Base-by-base conservation (phyloP, 2,113 vertebrate genomes). In the Ceratotherium simum region DNA sequence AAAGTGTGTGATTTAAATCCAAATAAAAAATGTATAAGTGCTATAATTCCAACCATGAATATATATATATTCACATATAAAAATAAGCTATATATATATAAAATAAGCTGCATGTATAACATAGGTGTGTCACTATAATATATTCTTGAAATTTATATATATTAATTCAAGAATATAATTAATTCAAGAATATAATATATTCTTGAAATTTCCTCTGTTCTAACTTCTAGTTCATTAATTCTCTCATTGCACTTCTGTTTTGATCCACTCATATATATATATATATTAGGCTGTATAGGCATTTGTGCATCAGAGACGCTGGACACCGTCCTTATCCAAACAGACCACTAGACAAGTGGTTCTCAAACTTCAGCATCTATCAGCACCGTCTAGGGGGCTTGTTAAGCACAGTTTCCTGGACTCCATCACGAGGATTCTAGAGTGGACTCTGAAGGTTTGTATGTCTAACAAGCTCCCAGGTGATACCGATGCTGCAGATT, bases 1-100 rank as follows among this genome's bases (percentile, higher is more conserved):
- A 95, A 75, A 83, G 29, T 72, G 18, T 83, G 29, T 73, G 64
- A 90, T 90, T 90, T 94, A 80, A 97, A 84, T 78, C 17, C 39
- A 58, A 93, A 67, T 88, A 48, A 70, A 94, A 83, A 91, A 81
- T 62, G 33, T 73, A 20, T 90, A 90, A 80, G 33, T 88, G 51
- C 12, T 62, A 2, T 82, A 16, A 69, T 83, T 90, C 21, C 54
- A 92, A 33, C 33, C 12, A 76, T 27, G 23, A 92, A 36, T 27
- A 64, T 86, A 5, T 80, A 21, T 54, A 54, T 54, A 54, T 54
- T 54, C 51, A 54, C 14, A 54, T 54, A 16, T 54, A 54, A 54
- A 54, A 54, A 54, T 54, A 54, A 48, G 48, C 48, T 48, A 9
- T 48, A 60, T 75, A 31, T 75, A 54, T 54, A 33, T 81, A 48